A percentile compares a stretch with the other conserved stretches of the same genome.
These are phyloP conservation scores for Lepidochrysops patricia DNA, from an alignment of 2,888 invertebrate species.

Conservation along the genomic window DNA sequence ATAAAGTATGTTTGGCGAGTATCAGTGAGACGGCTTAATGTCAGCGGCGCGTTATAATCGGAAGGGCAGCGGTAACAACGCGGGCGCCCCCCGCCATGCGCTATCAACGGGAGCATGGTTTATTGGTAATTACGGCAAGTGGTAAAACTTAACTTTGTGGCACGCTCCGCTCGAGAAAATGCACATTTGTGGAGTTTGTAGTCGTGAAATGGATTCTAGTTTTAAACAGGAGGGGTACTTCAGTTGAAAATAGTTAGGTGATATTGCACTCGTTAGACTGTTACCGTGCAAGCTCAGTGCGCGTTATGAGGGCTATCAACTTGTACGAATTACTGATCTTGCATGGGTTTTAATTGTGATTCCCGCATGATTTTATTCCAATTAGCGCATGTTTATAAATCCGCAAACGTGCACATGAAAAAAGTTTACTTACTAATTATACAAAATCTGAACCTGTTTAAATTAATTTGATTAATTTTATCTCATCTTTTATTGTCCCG, in stretches of 20 bases:
- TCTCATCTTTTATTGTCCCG: slow-evolving; percentile 16
- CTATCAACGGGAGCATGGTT: slow-evolving; percentile 52
- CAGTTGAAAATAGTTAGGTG: slow-evolving; percentile 53
- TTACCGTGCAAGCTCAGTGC: slow-evolving; percentile 39
- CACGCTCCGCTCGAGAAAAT: slow-evolving; percentile 48
- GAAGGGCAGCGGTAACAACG: slow-evolving; percentile 50
- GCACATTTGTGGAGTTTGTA: slow-evolving; percentile 60
- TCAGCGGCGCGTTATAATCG: slow-evolving; percentile 58
- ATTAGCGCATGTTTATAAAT: not conserved
- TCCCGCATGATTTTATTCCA: not conserved
- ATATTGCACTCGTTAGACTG: slow-evolving; percentile 61
- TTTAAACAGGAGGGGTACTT: slow-evolving; percentile 61
- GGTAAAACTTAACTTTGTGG: slow-evolving; percentile 60
- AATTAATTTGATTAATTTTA: slow-evolving; percentile 3
- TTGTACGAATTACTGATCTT: slow-evolving; percentile 35
- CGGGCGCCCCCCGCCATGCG: slow-evolving; percentile 49
- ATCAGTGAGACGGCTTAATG: slow-evolving; percentile 40
- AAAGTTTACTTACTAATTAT: not conserved
- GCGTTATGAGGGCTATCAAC: slow-evolving; percentile 40
- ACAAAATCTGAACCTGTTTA: not conserved
- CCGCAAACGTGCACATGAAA: not conserved
- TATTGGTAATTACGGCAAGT: slow-evolving; percentile 64
- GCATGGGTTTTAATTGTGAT: slow-evolving; percentile 32
- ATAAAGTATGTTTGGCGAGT: slow-evolving; percentile 34
- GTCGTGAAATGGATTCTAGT: slow-evolving; percentile 64